These are phyloP conservation scores for Nothocercus julius DNA, from an alignment of 2,113 vertebrate species.

Conservation along the genomic window DNA sequence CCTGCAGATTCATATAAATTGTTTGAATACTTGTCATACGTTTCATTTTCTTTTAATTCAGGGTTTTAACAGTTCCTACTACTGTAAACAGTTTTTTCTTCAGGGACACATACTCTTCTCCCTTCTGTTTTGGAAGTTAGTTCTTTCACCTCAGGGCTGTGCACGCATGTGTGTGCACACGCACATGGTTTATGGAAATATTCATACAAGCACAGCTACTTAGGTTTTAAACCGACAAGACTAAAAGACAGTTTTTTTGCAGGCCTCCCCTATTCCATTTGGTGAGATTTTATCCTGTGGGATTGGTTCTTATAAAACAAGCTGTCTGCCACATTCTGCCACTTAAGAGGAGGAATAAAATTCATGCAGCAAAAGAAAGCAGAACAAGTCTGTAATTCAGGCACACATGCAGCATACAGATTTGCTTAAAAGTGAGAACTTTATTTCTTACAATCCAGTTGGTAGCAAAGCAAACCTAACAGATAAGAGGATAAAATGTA, in stretches of 20 bases:
- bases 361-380: not conserved
- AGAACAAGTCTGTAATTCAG: slow-evolving; percentile 3
- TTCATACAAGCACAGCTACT: not conserved
- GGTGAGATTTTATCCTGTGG: not conserved
- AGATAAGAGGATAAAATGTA: slow-evolving; percentile 9
- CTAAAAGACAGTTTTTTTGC: not conserved
- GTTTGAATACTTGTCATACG: slow-evolving; percentile 22
- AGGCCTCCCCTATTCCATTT: not conserved
- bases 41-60: slow-evolving; percentile 40
- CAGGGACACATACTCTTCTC: not conserved
- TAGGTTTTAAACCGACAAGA: not conserved
- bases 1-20: slow-evolving; percentile 62
- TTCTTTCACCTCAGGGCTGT: not conserved
- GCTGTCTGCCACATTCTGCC: not conserved
- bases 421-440: not conserved
- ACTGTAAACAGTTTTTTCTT: slow-evolving; percentile 4
- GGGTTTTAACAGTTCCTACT: not conserved
- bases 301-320: not conserved
- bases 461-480: not conserved
- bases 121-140: not conserved
- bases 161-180: not conserved
- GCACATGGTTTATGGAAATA: not conserved
- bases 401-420: not conserved
- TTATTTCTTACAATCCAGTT: not conserved
- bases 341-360: slow-evolving; percentile 10